Conservation (phyloP, 2,797 vertebrate genomes). For the Megalops cyprinoides region DNA sequence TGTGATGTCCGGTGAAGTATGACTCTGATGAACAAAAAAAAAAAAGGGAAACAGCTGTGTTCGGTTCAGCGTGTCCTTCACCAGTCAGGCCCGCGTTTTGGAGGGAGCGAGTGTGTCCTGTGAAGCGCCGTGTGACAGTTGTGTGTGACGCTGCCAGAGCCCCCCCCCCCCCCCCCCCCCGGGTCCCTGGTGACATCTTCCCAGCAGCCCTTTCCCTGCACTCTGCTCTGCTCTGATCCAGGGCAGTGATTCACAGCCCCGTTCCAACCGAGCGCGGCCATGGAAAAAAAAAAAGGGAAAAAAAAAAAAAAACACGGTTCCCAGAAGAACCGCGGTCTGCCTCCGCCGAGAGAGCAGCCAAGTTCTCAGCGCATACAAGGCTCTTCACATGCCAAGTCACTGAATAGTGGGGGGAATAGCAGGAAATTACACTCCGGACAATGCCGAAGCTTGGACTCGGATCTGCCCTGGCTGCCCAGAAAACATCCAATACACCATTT, state of each 20-base stretch:
- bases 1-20: not conserved
- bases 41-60: not conserved
- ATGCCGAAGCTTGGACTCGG: not conserved
- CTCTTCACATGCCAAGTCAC: slow-evolving; percentile 18
- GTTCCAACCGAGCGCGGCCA: not conserved
- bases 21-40: not conserved
- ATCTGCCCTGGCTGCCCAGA: not conserved
- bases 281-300: not conserved
- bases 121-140: not conserved
- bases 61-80: not conserved
- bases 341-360: slow-evolving; percentile 21
- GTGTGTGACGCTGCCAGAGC: not conserved
- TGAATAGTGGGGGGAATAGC: slow-evolving; percentile 5
- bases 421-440: slow-evolving; percentile 9
- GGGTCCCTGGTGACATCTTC: not conserved
- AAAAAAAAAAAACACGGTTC: not conserved
- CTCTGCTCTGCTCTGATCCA: not conserved
- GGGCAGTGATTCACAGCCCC: slow-evolving; percentile 4
- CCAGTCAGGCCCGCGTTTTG: not conserved
- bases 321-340: slow-evolving; percentile 3
- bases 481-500: slow-evolving; percentile 9
- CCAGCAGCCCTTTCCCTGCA: not conserved
- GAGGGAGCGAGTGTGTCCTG: not conserved
- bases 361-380: slow-evolving; percentile 17
- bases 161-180: too few relatives aligned